Conservation (phyloP, 1,140 invertebrate genomes). For the Bicyclus anynana region DNA sequence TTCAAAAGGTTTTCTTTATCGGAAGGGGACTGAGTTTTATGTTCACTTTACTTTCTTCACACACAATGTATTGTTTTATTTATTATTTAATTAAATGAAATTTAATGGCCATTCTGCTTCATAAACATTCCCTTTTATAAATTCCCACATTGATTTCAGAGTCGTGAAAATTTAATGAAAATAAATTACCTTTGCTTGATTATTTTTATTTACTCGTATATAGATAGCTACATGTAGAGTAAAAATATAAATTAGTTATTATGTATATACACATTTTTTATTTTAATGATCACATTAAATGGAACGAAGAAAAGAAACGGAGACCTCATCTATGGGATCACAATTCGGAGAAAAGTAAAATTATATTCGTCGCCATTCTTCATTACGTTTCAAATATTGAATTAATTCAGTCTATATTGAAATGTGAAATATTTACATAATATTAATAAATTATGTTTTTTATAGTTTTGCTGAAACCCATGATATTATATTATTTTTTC, state of each 20-base stretch:
- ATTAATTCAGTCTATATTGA: neutral
- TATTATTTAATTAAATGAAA: neutral
- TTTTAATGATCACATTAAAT: no score
- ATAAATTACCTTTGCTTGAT: no score
- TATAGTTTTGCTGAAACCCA: no score
- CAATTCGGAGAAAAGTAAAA: neutral
- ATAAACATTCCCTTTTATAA: no score
- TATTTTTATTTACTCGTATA: no score
- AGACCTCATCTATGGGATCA: neutral
- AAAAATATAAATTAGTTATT: no score
- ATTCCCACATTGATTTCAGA: no score
- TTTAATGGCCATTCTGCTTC: no score
- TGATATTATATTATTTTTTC: no score
- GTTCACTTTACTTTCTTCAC: neutral
- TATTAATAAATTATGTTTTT: neutral
- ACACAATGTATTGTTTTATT: neutral
- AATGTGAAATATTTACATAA: neutral
- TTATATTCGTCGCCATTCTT: neutral
- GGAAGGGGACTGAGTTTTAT: neutral
- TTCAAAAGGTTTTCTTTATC: slow-evolving; percentile 1
- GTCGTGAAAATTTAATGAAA: no score
- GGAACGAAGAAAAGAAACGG: neutral
- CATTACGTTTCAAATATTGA: neutral
- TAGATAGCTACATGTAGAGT: no score
- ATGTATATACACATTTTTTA: no score